These are phyloP conservation scores for Trachelus troglodyta DNA, from an alignment of 2,888 invertebrate genomes.

Conservation along the genomic window DNA sequence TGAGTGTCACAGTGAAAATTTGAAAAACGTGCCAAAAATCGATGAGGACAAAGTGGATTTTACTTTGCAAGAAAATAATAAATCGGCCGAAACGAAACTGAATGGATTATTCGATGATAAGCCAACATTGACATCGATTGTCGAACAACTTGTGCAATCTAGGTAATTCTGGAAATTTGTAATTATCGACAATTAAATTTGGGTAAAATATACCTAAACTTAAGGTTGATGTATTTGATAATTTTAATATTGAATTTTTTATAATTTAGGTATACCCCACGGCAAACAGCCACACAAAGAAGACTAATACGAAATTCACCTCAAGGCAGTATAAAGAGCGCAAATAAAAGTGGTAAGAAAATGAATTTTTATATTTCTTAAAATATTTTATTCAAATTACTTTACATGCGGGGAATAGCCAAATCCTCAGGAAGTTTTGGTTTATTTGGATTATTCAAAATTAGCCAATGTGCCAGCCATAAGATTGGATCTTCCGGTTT, in stretches of 20 bases:
- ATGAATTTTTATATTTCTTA: not conserved
- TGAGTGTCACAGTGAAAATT: not conserved
- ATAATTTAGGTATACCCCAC: conserved; percentile 39
- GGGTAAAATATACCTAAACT: not conserved
- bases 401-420: conserved; percentile 4
- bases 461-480: conserved; percentile 83
- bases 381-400: not conserved
- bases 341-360: conserved; percentile 31
- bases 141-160: conserved; percentile 48
- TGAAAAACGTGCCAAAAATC: not conserved
- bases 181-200: not conserved
- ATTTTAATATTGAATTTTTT: conserved; percentile 10
- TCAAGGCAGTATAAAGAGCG: conserved; percentile 23
- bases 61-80: not conserved
- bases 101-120: conserved; percentile 7
- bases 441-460: conserved; percentile 80
- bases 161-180: conserved; percentile 36
- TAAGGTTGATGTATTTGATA: not conserved
- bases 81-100: not conserved
- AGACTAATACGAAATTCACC: conserved; percentile 29
- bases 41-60: not conserved
- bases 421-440: conserved; percentile 64
- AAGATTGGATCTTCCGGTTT: conserved; percentile 82
- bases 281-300: conserved; percentile 32
- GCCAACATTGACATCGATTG: conserved; percentile 35